Conservation (phyloP, 2,888 invertebrate species). For the Aphodius granarius region DNA sequence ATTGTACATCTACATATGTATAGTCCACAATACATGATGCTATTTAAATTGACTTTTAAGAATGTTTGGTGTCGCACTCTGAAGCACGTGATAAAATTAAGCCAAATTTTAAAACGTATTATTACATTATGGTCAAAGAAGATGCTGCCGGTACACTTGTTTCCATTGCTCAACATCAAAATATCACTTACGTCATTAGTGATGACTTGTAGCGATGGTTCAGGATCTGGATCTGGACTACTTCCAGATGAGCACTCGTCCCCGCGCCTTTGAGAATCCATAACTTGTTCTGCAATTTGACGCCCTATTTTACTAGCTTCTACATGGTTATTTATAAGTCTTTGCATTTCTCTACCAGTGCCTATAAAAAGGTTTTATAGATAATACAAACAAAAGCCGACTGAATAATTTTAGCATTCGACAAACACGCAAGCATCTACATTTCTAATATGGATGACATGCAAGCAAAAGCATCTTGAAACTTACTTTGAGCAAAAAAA, state of each 20-base stretch:
- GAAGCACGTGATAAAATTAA: neutral
- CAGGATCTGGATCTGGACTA: slow-evolving; percentile 54
- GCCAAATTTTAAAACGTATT: no score
- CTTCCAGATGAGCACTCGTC: slow-evolving; percentile 57
- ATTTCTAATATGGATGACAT: neutral
- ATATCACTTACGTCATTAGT: slow-evolving; percentile 37
- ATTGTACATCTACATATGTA: no score
- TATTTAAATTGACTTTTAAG: slow-evolving; percentile 11
- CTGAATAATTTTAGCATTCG: neutral
- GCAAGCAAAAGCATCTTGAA: neutral
- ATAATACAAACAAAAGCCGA: neutral
- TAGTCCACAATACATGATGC: no score
- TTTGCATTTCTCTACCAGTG: slow-evolving; percentile 67
- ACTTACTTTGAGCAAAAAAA: slow-evolving; percentile 59
- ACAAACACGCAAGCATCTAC: neutral
- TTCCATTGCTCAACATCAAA: no score
- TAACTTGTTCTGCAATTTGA: slow-evolving; percentile 79
- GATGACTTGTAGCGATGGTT: slow-evolving; percentile 43
- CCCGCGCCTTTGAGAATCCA: slow-evolving; percentile 61
- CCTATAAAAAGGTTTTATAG: slow-evolving; percentile 40
- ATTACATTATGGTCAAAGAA: no score
- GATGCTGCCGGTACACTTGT: no score
- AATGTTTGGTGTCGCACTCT: slow-evolving; percentile 9
- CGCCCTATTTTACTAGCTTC: slow-evolving; percentile 85
- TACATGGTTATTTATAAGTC: slow-evolving; percentile 72